Conservation (phyloP, 2,797 vertebrate genomes). For the Smutsia temminckii region DNA sequence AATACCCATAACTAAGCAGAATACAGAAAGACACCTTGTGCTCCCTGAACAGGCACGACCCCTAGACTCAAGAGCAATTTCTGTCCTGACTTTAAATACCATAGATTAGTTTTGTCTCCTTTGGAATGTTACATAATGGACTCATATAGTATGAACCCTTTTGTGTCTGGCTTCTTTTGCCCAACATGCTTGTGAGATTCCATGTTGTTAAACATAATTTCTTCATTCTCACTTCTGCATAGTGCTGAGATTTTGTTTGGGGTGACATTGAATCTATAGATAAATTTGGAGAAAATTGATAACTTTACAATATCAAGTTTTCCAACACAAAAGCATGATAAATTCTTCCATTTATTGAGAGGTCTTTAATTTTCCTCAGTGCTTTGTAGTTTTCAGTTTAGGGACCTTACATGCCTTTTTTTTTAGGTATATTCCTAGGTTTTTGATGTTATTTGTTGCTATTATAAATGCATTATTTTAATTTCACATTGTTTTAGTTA, state of each 20-base stretch:
- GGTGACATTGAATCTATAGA: background rate
- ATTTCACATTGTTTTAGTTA: conserved; percentile 30
- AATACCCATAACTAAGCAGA: background rate
- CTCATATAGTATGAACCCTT: background rate
- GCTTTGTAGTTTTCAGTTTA: background rate
- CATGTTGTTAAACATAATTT: background rate
- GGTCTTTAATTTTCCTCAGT: conserved; percentile 14
- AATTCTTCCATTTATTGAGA: background rate
- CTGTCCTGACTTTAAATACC: background rate
- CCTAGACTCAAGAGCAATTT: background rate
- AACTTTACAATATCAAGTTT: background rate
- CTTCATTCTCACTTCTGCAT: background rate
- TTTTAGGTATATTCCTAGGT: background rate
- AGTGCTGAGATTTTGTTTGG: conserved; percentile 24
- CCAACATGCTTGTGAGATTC: background rate
- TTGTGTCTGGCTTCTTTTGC: background rate
- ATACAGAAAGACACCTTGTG: background rate
- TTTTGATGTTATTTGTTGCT: conserved; percentile 24
- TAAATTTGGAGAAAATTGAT: conserved; percentile 31
- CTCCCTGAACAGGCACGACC: background rate
- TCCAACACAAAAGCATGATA: background rate
- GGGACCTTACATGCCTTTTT: background rate
- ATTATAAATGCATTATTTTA: background rate
- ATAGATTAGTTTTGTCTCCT: background rate
- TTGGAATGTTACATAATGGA: background rate